Conservation (phyloP, 2,113 vertebrate species). For the Psittacula cyanocephala region DNA sequence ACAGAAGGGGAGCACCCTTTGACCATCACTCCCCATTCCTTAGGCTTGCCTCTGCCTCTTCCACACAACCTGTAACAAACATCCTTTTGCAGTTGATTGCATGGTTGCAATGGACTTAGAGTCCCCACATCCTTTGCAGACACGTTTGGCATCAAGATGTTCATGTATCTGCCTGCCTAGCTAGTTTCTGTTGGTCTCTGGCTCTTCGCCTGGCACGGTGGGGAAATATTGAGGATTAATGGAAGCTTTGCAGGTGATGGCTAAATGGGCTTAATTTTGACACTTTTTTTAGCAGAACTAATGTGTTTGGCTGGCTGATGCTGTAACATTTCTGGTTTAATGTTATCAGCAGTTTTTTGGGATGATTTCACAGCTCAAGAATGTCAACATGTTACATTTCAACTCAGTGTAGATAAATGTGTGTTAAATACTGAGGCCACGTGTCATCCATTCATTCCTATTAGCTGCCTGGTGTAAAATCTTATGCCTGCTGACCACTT, state of each 20-base stretch:
- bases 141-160: neutral
- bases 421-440: neutral
- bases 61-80: fast-evolving
- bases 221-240: neutral
- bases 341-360: neutral
- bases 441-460: neutral
- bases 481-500: fast-evolving
- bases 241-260: neutral
- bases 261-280: neutral
- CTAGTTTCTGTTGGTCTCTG: neutral
- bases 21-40: neutral
- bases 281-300: neutral
- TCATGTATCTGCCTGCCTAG: neutral
- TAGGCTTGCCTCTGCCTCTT: neutral
- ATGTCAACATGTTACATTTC: neutral
- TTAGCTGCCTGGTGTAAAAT: fast-evolving
- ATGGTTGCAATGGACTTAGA: fast-evolving
- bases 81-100: no score
- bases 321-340: neutral
- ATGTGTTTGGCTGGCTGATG: neutral
- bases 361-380: neutral
- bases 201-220: neutral
- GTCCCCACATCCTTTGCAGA: neutral
- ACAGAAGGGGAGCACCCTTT: no score
- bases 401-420: neutral